Evolutionary conservation across 2,888 invertebrate genomes (phyloP), one percentile per base, ranked within the genome.

Genomic region (Protophormia terraenovae): DNA sequence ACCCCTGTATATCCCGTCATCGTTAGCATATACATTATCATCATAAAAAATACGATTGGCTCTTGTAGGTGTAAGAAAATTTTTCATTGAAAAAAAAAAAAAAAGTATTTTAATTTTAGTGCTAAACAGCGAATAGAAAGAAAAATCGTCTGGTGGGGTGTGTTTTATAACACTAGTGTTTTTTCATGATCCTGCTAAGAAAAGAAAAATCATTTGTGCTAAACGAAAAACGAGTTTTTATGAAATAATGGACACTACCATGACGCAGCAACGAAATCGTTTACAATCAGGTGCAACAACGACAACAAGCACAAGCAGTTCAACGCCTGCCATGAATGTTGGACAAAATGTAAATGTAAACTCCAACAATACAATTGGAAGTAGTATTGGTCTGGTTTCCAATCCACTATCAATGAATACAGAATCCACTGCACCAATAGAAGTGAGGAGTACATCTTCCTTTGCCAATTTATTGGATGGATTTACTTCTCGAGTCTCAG

Each of bases 381-480:
- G 55, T 41, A 75, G 71, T 53, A 77, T 77, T 45, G 62, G 75
- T 66, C 41, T 58, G 24, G 47, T 50, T 62, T 14, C 58, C n/a
- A 60, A 19, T 64, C 16, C 72, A 6, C 12, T 62, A 24, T 16
- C 47, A 24, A 82, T 76, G 62, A 60, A 72, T 67, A 55, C 75
- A 27, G 84, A 66, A 55, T 53, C 66, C 88, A 77, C 91, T 55
- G 76, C 86, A 41, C 87, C 88, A 77, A 87, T 87, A 85, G 87
- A 88, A 82, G 86, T 87, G 62, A 84, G 88, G 35, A 86, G 83
- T 82, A 87, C 88, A 38, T 87, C 88, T 60, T 91, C 91, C 3
- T 90, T 92, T 83, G 91, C 89, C 8, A 92, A 91, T 88, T 88
- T 92, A 8, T 75, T 92, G 12, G 92, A 92, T 86, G 91, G 91